Base-by-base conservation (phyloP, 2,113 vertebrate species). In the Periophthalmodon schlosseri region DNA sequence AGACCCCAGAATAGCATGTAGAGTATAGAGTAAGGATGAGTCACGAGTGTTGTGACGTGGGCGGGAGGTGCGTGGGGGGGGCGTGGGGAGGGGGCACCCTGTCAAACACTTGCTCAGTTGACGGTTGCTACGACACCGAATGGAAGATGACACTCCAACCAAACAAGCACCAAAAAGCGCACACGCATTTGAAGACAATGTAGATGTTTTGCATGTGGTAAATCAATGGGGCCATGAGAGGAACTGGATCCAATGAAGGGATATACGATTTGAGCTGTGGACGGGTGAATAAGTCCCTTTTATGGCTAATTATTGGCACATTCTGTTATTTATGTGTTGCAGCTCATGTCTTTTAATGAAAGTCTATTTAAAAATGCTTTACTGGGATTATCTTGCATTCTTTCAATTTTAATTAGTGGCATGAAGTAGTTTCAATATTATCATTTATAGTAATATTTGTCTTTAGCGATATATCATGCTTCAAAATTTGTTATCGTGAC, bases 41-140 rank as follows among this genome's bases (percentile, higher is more conserved):
- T 92, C 87, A 90, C 69, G 82, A 84, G 86, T 86, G 84, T 83
- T 67, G 87, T 78, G 85, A 81, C 81, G 69, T n/a, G 66, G 67
- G 73, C 79, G 80, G 76, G 75, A 54, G 50, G 80, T 76, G 77
- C 77, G 79, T 83, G 87, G n/a, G 56, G 21, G 10, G 56, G 10
- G 56, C 8, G n/a, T 12, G 52, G 52, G 54, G 50, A 79, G 60
- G 83, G 83, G 77, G 81, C 84, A 76, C 84, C 84, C 77, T 87
- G 81, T 86, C 85, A 76, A 82, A 76, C 84, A 68, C 73, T 82
- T 74, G 68, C 83, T 83, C 77, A 71, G 65, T 58, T 63, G 68
- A 84, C 74, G 58, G 91, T 93, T 93, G 91, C 91, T 90, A 90
- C 5, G 87, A 83, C 79, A 91, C 85, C 34, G 78, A 60, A 68